A percentile compares a stretch with the other conserved stretches of the same genome.
phyloP scores from a whole-genome alignment of 2,888 invertebrate genomes.

The Chironomus riparius region DNA sequence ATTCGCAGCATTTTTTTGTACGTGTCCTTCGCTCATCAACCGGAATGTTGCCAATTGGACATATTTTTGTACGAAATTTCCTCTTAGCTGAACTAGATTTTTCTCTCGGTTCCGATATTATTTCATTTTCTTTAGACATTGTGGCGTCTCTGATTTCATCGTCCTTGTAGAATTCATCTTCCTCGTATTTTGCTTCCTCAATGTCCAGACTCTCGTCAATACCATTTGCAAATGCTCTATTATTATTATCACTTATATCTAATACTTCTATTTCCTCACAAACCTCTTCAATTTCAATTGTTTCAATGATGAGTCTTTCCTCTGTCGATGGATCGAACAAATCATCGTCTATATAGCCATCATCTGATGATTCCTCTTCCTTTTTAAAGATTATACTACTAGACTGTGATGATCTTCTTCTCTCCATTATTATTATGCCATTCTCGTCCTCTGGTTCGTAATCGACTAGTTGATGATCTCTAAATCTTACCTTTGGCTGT shows the following conservation, averaged over 20 bases:
- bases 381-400: neutral
- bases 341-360: slow-evolving; percentile 16
- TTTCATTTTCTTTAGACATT: neutral
- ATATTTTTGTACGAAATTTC: neutral
- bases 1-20: slow-evolving; percentile 12
- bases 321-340: neutral
- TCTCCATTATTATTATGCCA: slow-evolving; percentile 6
- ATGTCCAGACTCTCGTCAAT: neutral
- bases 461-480: slow-evolving; percentile 13
- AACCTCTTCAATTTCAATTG: neutral
- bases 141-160: neutral
- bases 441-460: slow-evolving; percentile 21
- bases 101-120: neutral
- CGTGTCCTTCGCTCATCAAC: neutral
- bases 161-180: neutral
- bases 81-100: neutral
- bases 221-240: neutral
- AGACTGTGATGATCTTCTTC: neutral
- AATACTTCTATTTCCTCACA: neutral
- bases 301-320: neutral
- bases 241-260: neutral
- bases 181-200: neutral
- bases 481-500: slow-evolving; percentile 18
- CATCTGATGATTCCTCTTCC: slow-evolving; percentile 13
- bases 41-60: neutral